phyloP scores from a whole-genome alignment of 2,113 vertebrate species.

The Phylloscopus trochiloides region DNA sequence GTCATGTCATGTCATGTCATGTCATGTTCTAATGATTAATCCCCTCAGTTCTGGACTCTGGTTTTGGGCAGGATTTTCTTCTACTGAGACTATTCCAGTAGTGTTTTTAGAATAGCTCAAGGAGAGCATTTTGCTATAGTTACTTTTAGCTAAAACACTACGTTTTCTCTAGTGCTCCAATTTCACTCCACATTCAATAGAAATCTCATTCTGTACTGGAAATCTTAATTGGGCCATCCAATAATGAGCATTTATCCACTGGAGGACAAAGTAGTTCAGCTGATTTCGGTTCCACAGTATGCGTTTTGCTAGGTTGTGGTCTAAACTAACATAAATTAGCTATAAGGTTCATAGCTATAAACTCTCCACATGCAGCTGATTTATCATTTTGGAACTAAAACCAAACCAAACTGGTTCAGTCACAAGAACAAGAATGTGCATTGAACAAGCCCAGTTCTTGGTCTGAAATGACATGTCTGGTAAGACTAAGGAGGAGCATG shows the following conservation, averaged over 20 bases:
- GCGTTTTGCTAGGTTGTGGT: not conserved
- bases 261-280: not conserved
- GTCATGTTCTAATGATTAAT: not conserved
- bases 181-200: not conserved
- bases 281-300: not conserved
- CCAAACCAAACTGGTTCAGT: not conserved
- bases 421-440: not conserved
- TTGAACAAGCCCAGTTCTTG: not conserved
- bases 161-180: not conserved
- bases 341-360: not conserved
- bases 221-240: not conserved
- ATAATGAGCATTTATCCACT: not conserved
- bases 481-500: not conserved
- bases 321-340: not conserved
- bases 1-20: not conserved
- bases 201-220: not conserved
- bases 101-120: not conserved
- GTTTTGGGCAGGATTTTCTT: not conserved
- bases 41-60: not conserved
- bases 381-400: not conserved
- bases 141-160: not conserved
- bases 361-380: not conserved
- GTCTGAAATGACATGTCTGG: not conserved
- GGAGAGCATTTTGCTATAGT: not conserved
- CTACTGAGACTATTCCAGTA: not conserved